phyloP scores from a whole-genome alignment of 2,113 vertebrate species.

The Gymnorhina tibicen region DNA sequence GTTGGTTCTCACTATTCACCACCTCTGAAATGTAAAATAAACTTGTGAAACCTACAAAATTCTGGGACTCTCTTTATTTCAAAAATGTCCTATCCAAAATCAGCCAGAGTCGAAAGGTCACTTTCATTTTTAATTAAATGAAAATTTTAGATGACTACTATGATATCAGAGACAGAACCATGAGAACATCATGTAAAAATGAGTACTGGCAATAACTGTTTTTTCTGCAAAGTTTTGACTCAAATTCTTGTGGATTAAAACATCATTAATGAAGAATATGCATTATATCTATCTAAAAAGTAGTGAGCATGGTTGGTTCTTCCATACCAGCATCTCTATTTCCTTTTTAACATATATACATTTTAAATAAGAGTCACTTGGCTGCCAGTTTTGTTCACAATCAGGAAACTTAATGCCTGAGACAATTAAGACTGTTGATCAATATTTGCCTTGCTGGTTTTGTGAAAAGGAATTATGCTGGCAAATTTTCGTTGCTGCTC shows the following conservation, averaged over 20 bases:
- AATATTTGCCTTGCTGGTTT: constrained; percentile 57
- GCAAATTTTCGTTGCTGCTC: constrained; percentile 41
- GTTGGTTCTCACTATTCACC: not conserved
- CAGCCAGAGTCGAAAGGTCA: not conserved
- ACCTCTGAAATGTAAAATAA: not conserved
- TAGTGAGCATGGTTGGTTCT: not conserved
- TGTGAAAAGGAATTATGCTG: constrained; percentile 43
- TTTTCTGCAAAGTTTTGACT: not conserved
- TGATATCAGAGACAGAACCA: not conserved
- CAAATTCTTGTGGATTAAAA: not conserved
- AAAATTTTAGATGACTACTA: not conserved
- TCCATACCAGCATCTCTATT: not conserved
- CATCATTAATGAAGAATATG: not conserved
- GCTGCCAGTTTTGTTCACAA: not conserved
- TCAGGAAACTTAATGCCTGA: constrained; percentile 5
- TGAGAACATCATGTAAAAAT: not conserved
- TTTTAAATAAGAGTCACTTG: not conserved
- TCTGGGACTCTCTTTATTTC: not conserved
- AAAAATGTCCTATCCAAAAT: not conserved
- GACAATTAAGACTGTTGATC: constrained; percentile 45
- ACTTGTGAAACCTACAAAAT: not conserved
- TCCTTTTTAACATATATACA: not conserved
- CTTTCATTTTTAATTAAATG: not conserved
- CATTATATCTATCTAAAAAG: not conserved
- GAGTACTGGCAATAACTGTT: not conserved